Base-by-base conservation (phyloP, 2,113 vertebrate genomes). In the Gymnarchus niloticus region DNA sequence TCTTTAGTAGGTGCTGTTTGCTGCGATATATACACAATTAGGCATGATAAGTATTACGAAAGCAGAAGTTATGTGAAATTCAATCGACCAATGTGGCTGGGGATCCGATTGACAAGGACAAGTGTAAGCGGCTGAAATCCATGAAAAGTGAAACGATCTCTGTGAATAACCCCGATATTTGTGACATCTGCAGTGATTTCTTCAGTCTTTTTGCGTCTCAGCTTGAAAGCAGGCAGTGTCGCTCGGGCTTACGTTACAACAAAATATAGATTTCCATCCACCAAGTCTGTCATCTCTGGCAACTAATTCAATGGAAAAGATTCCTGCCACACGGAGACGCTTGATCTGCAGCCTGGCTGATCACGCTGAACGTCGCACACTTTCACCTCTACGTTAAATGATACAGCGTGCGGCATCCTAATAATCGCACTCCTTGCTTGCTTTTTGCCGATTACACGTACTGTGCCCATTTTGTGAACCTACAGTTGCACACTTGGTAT, bases 391-490 rank as follows among this genome's bases (percentile, higher is more conserved):
- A 37, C 28, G 88, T 85, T 90, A n/a, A n/a, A n/a, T n/a, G n/a
- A n/a, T 89, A 91, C 83, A 56, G 87, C 88, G 87, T 69, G 46
- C 78, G 82, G 85, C 87, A 81, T 90, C 89, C 85, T 88, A 73
- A 89, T 96, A 95, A 95, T 96, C 94, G 23, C 87, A 87, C 78
- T 14, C 87, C 89, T 81, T 89, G 90, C 89, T 90, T 87, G 89
- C 90, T 90, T 93, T 91, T 89, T 87, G 91, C 83, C 88, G 2
- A 0, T 87, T 84, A 90, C 90, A 92, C 91, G n/a, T n/a, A 90
- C 81, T 84, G 91, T 94, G 95, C 90, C 95, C 93, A 94, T 94
- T 95, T 96, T n/a, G 88, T 86, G 89, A 88, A 87, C 88, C 88
- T 86, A 86, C 90, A 92, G 95, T 90, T 94, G 93, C 92, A 90